A percentile compares a stretch with the other conserved stretches of the same genome.
Evolutionary conservation across 1,140 invertebrate species (phyloP).

Genomic region (Drosophila elegans): DNA sequence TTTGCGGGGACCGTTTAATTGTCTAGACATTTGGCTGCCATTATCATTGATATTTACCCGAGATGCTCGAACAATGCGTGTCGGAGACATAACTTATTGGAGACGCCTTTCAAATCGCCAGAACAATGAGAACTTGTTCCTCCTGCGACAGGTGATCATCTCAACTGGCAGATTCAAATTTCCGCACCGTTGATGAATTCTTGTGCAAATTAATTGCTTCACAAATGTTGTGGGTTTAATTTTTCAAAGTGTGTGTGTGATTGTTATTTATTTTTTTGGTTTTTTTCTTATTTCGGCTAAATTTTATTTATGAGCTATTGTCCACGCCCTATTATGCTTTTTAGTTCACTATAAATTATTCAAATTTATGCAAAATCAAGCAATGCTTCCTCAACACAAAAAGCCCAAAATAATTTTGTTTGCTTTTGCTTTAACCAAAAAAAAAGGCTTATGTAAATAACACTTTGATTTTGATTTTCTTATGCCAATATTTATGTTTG

Average conservation of each 20-base stretch:
- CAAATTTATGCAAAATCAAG: slow-evolving; percentile 40
- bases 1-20: slow-evolving; percentile 4
- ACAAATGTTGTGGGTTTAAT: slow-evolving; percentile 12
- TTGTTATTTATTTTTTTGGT: neutral
- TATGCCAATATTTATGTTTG: neutral
- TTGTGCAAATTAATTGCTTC: slow-evolving; percentile 43
- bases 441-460: too few relatives aligned
- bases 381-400: slow-evolving; percentile 25
- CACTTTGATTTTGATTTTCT: neutral
- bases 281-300: slow-evolving; percentile 7
- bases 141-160: slow-evolving; percentile 37
- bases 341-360: slow-evolving; percentile 28
- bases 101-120: slow-evolving; percentile 44
- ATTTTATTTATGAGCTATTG: slow-evolving; percentile 37
- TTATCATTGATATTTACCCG: slow-evolving; percentile 42
- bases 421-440: slow-evolving; percentile 1
- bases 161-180: slow-evolving; percentile 1
- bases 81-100: slow-evolving; percentile 43
- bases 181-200: slow-evolving; percentile 34
- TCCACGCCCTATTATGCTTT: slow-evolving; percentile 44
- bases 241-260: neutral
- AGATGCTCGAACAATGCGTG: slow-evolving; percentile 8
- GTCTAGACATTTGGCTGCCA: slow-evolving; percentile 17
- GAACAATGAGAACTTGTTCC: slow-evolving; percentile 80
- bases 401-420: slow-evolving; percentile 13